These are phyloP conservation scores for Apeltes quadracus DNA, from an alignment of 2,113 vertebrate genomes.

Conservation along the genomic window DNA sequence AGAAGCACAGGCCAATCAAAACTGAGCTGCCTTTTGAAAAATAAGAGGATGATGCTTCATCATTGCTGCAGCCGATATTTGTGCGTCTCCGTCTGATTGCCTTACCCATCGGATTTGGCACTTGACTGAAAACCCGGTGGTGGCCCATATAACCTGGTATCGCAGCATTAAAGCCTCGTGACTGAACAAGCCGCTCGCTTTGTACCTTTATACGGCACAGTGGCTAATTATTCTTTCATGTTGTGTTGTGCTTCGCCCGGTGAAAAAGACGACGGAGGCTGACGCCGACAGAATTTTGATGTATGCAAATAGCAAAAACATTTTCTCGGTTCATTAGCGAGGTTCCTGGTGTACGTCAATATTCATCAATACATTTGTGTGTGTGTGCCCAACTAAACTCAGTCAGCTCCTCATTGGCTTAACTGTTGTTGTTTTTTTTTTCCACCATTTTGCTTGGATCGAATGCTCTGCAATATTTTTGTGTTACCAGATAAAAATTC, in stretches of 20 bases:
- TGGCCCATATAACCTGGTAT: slow-evolving; percentile 52
- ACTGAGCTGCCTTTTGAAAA: slow-evolving; percentile 54
- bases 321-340: slow-evolving; percentile 54
- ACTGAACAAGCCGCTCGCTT: slow-evolving; percentile 49
- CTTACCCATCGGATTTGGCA: slow-evolving; percentile 42
- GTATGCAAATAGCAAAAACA: slow-evolving; percentile 47
- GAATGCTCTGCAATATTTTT: slow-evolving; percentile 10
- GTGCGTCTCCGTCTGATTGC: slow-evolving; percentile 37
- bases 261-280: slow-evolving; percentile 34
- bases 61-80: slow-evolving; percentile 37
- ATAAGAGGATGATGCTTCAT: slow-evolving; percentile 41
- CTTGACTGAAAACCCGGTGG: slow-evolving; percentile 46
- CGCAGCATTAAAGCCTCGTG: slow-evolving; percentile 38
- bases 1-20: slow-evolving; percentile 52
- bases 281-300: slow-evolving; percentile 41
- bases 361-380: slow-evolving; percentile 39
- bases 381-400: slow-evolving; percentile 26
- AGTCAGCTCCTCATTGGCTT: slow-evolving; percentile 8
- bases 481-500: slow-evolving; percentile 40
- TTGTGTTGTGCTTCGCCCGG: slow-evolving; percentile 43
- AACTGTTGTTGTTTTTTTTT: neutral
- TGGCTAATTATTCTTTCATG: slow-evolving; percentile 47
- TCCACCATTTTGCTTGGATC: neutral
- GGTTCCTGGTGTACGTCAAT: slow-evolving; percentile 36
- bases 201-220: slow-evolving; percentile 27